Evolutionary conservation across 2,888 invertebrate genomes (phyloP), one percentile per base, ranked within the genome.

Genomic region (Lymantria monacha): DNA sequence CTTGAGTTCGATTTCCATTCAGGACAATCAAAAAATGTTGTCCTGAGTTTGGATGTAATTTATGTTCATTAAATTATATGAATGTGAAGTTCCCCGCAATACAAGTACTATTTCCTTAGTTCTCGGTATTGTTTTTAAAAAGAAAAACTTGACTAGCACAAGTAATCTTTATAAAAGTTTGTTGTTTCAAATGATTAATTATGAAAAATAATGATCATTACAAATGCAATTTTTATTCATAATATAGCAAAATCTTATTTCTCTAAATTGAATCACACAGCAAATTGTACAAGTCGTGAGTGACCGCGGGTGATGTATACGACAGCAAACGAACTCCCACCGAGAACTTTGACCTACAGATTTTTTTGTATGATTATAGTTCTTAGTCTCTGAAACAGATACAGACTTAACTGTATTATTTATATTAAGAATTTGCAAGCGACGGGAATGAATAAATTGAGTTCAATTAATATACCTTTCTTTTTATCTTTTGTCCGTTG

Each of bases 241-340:
- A 49, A 37, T 38, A 46, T 51, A 9, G 10, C 52, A 46, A 60
- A 48, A 49, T 30, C 43, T 37, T 57, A 57, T 59, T 61, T 56
- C 46, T 53, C 30, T 48, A 49, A 51, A 51, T 62, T 43, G 57
- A 51, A 55, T 58, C 52, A 55, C 51, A 51, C 47, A 59, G 63
- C 65, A 67, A 67, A 69, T 69, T 65, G 66, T 56, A 57, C 54
- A 53, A 67, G 59, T 67, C 69, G 63, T 69, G 69, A 63, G 55
- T 53, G 53, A 54, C 61, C 45, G 61, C 61, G 63, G 63, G 63
- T 61, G 69, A 63, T 51, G 43, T 41, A 33, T 33, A 10, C 33
- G 10, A 33, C 44, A 22, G 22, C 22, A 22, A 22, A 42, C 50
- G 46, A 46, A 49, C 47, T 51, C 44, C 49, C 15, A 38, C 47